Percentiles rank a stretch among this genome's conserved stretches.
Conservation (phyloP, 2,888 invertebrate species). For the Antitype chi region DNA sequence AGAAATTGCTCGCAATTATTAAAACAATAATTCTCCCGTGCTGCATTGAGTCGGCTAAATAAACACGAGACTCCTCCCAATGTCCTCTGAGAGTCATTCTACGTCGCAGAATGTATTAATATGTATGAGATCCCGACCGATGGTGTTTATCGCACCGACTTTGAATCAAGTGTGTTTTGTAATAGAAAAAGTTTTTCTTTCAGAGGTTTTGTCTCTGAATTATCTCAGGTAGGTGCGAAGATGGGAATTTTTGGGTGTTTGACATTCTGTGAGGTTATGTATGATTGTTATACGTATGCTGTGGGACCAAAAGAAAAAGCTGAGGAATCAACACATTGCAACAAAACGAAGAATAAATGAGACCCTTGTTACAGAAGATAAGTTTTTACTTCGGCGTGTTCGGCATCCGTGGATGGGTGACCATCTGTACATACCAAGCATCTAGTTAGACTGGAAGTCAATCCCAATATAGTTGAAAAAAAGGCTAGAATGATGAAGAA, state of each 20-base stretch:
- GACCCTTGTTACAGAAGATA: neutral
- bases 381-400: neutral
- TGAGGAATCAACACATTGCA: neutral
- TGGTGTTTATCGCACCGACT: constrained; percentile 72
- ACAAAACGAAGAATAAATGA: neutral
- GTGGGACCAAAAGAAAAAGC: neutral
- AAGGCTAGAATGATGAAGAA: too few relatives aligned
- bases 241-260: constrained; percentile 33
- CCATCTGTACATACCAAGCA: too few relatives aligned
- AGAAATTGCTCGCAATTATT: constrained; percentile 66
- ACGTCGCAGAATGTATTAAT: constrained; percentile 80
- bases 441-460: too few relatives aligned
- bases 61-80: constrained; percentile 72
- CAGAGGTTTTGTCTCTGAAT: constrained; percentile 60
- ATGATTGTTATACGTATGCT: constrained; percentile 19
- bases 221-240: constrained; percentile 59
- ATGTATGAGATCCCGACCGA: constrained; percentile 77
- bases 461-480: too few relatives aligned
- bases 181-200: constrained; percentile 73
- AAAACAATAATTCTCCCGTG: constrained; percentile 65
- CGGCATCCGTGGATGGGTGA: too few relatives aligned
- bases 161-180: constrained; percentile 66
- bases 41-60: constrained; percentile 68
- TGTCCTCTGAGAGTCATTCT: constrained; percentile 75
- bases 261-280: constrained; percentile 22